Evolutionary conservation across 2,888 invertebrate species (phyloP), one percentile per base, ranked within the genome.

Genomic region (Eupithecia tripunctaria): DNA sequence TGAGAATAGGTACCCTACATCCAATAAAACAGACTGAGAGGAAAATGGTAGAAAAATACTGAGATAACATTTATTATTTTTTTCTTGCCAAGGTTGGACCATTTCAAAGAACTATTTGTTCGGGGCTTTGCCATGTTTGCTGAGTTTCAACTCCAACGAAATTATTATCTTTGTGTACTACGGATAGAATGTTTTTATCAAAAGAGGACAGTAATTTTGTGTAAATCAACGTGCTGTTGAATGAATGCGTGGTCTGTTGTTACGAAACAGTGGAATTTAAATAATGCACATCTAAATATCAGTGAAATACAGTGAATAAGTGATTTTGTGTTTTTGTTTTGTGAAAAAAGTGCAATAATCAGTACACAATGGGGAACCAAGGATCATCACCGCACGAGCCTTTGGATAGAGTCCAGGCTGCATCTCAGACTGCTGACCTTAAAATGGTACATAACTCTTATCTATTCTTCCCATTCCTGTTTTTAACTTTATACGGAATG

Each of bases 351-450:
- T 78, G 78, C 77, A 36, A 72, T 73, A 75, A 78, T 76, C 77
- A 74, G 68, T 70, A 69, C 76, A 91, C 80, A 82, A 97, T 97
- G 97, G 97, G 97, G 86, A 97, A 97, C 91, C 97, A 97, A 92
- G 97, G 97, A 86, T 97, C 97, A 82, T 97, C 97, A 86, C 95
- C 96, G 81, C 97, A 97, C 91, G 97, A 97, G 91, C 97, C 97
- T 82, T 95, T 97, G 89, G 97, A 97, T 88, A 95, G 96, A 89
- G 96, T 95, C 78, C 94, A 94, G 82, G 90, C 91, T 79, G 90
- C 74, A 43, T 18, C 94, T 76, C 94, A 93, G 79, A 89, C 90
- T 82, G 81, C 88, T 75, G 94, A 94, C 83, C 90, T 94, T 77
- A 94, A 94, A 91, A 94, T 93, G 94, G 94, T 94, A 88, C 68